Percentiles rank a stretch among this genome's conserved stretches.
Evolutionary conservation across 2,797 vertebrate species (phyloP).

Genomic region (Apodemus agrarius): DNA sequence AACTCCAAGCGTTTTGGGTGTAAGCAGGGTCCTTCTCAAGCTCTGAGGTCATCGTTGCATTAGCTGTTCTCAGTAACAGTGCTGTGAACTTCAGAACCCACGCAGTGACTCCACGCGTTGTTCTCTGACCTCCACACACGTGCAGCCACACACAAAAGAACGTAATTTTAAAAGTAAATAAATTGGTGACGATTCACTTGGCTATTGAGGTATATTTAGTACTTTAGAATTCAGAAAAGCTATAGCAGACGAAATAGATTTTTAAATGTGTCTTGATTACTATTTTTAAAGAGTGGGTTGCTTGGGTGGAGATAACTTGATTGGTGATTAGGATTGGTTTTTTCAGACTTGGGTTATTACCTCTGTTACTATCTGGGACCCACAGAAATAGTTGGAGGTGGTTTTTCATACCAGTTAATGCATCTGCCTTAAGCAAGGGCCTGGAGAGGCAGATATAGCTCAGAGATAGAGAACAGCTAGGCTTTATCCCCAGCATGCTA

Average conservation of each 20-base stretch:
- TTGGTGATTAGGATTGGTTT: background rate
- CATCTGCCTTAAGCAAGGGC: background rate
- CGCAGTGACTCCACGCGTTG: background rate
- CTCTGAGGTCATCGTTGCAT: no score
- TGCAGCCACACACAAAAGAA: background rate
- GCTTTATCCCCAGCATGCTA: background rate
- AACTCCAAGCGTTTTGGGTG: background rate
- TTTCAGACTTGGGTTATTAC: no score
- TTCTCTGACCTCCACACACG: background rate
- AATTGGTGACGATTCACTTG: background rate
- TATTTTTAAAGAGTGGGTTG: background rate
- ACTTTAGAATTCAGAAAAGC: background rate
- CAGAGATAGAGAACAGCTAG: background rate
- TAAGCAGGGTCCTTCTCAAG: background rate
- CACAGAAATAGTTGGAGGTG: background rate
- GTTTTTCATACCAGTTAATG: background rate
- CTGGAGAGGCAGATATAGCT: background rate
- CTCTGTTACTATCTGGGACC: background rate
- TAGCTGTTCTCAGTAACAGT: rapidly evolving
- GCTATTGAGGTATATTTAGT: background rate
- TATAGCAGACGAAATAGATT: background rate
- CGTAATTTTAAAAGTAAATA: background rate
- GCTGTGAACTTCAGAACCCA: background rate
- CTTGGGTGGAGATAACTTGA: background rate
- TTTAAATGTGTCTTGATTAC: background rate